A percentile compares a stretch with the other conserved stretches of the same genome.
These are phyloP conservation scores for Dendrolimus kikuchii DNA, from an alignment of 1,140 invertebrate genomes.

Conservation along the genomic window DNA sequence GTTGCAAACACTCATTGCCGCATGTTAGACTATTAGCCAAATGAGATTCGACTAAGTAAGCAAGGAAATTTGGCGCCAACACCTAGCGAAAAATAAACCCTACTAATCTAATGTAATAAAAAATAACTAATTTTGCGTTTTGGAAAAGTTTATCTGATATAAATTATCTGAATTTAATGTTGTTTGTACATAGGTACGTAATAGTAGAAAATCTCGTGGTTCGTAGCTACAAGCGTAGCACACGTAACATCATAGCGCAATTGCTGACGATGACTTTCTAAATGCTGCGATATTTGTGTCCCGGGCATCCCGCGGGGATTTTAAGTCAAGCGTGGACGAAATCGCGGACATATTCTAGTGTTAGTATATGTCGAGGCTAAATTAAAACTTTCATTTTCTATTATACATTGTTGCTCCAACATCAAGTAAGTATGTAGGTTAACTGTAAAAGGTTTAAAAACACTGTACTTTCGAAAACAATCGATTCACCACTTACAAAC, in stretches of 20 bases:
- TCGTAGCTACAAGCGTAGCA: constrained; percentile 6
- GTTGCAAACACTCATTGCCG: constrained; percentile 24
- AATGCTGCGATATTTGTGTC: no score
- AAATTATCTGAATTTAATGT: constrained; percentile 4
- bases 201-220: neutral
- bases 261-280: no score
- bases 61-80: constrained; percentile 21
- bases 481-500: constrained; percentile 20
- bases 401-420: constrained; percentile 4
- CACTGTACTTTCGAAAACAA: constrained; percentile 14
- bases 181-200: constrained; percentile 3
- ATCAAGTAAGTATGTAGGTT: constrained; percentile 19
- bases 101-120: constrained; percentile 16
- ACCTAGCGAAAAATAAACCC: constrained; percentile 5
- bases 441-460: constrained; percentile 23
- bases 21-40: constrained; percentile 25
- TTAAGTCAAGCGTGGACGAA: no score
- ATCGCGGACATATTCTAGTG: no score
- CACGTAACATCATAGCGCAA: constrained; percentile 1
- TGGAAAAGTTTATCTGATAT: no score
- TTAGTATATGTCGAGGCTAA: no score
- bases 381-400: neutral
- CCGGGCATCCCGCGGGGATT: no score
- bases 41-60: constrained; percentile 26
- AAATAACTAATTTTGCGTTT: constrained; percentile 1